Evolutionary conservation across 2,113 vertebrate genomes (phyloP).

Genomic region (Brachionichthys hirsutus): DNA sequence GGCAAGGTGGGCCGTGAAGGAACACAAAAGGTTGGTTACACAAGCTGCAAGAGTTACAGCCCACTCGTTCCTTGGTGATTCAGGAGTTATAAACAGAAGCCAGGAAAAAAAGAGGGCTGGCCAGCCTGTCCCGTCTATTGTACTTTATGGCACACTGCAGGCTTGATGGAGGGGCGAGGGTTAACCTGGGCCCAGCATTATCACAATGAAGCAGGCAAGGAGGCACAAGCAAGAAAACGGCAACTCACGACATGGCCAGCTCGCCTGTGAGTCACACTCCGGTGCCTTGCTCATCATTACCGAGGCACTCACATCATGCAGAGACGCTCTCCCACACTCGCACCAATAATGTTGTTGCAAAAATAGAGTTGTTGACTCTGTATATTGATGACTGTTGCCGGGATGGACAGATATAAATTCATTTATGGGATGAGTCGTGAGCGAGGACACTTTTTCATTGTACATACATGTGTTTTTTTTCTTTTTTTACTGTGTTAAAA

Average conservation of each 20-base stretch:
- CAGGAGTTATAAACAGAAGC: conserved; percentile 56
- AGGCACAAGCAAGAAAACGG: conserved; percentile 35
- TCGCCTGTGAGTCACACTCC: conserved; percentile 52
- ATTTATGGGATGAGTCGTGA: background rate
- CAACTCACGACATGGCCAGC: conserved; percentile 22
- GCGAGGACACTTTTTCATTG: too few species aligned
- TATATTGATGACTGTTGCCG: conserved; percentile 20
- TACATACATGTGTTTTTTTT: too few species aligned
- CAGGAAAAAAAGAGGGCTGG: conserved; percentile 45
- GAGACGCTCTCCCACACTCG: conserved; percentile 12
- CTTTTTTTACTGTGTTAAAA: too few species aligned
- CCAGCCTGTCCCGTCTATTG: conserved; percentile 38
- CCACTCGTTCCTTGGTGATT: conserved; percentile 58
- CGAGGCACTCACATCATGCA: conserved; percentile 4
- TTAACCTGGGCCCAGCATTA: conserved; percentile 51
- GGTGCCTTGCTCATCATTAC: conserved; percentile 35
- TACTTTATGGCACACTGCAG: conserved; percentile 37
- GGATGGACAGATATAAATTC: conserved; percentile 8
- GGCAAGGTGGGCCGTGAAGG: conserved; percentile 17
- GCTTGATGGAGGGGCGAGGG: conserved; percentile 38
- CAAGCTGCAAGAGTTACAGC: conserved; percentile 52
- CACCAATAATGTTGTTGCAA: conserved; percentile 28
- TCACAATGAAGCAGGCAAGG: conserved; percentile 54
- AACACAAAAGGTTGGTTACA: conserved; percentile 38
- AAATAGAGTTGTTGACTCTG: conserved; percentile 28